These are phyloP conservation scores for Drosophila willistoni DNA, from an alignment of 1,140 invertebrate genomes.

Conservation along the genomic window DNA sequence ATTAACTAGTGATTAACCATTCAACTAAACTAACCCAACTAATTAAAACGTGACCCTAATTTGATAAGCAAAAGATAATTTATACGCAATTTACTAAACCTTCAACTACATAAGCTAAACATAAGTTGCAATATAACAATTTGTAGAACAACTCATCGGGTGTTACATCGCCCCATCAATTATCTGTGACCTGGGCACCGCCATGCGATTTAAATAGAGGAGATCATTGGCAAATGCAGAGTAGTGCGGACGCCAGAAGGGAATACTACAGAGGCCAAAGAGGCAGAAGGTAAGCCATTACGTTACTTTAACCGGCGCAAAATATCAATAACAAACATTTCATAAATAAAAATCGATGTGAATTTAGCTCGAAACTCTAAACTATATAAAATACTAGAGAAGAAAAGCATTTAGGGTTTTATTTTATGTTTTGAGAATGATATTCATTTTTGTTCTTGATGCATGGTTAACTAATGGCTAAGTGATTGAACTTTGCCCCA, in stretches of 20 bases:
- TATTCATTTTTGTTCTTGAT: too few relatives aligned
- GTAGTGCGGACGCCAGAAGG: slow-evolving; percentile 61
- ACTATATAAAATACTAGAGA: too few relatives aligned
- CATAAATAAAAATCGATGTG: too few relatives aligned
- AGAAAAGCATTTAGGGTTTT: too few relatives aligned
- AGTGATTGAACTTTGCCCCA: too few relatives aligned
- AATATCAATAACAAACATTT: too few relatives aligned
- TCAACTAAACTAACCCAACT: slow-evolving; percentile 2
- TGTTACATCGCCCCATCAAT: slow-evolving; percentile 76
- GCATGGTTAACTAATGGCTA: too few relatives aligned
- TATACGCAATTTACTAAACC: slow-evolving; percentile 13
- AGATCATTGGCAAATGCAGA: slow-evolving; percentile 67
- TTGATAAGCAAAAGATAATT: slow-evolving; percentile 14
- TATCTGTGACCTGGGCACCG: slow-evolving; percentile 81
- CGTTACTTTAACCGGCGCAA: too few relatives aligned
- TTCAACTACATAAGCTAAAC: background rate
- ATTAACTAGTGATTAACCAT: slow-evolving; percentile 16
- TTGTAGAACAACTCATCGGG: slow-evolving; percentile 68
- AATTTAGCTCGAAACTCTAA: too few relatives aligned
- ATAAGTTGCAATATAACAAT: slow-evolving; percentile 31
- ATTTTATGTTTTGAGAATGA: too few relatives aligned
- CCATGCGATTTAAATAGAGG: slow-evolving; percentile 70
- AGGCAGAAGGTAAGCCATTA: slow-evolving; percentile 55
- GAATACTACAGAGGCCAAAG: slow-evolving; percentile 64
- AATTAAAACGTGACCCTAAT: slow-evolving; percentile 13